Percentiles rank a stretch among this genome's conserved stretches.
phyloP scores from a whole-genome alignment of 2,797 vertebrate genomes.

The Columba guinea region DNA sequence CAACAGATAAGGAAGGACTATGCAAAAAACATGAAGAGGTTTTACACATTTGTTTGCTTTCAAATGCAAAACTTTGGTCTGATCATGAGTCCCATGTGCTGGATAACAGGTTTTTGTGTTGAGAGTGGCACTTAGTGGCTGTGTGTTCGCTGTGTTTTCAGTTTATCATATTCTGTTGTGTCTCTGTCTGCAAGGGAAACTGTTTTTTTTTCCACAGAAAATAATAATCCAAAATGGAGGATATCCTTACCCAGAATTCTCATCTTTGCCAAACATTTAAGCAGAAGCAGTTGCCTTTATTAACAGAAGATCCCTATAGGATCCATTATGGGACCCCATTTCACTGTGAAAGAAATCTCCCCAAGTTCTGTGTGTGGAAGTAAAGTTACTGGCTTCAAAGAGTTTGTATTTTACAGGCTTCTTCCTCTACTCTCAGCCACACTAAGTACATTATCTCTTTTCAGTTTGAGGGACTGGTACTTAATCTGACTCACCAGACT shows the following conservation, averaged over 20 bases:
- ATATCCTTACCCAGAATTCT: neutral
- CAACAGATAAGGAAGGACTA: neutral
- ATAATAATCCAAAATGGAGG: neutral
- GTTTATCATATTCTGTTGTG: neutral
- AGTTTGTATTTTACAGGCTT: neutral
- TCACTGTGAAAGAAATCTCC: neutral
- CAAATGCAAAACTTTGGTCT: neutral
- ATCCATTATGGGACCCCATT: neutral
- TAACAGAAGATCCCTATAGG: neutral
- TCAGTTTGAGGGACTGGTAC: neutral
- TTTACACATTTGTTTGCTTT: neutral
- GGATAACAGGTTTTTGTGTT: neutral
- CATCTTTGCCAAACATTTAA: neutral
- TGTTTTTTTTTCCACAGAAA: neutral
- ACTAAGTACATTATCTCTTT: accelerated
- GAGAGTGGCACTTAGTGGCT: neutral
- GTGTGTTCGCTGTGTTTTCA: neutral
- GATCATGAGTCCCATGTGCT: neutral
- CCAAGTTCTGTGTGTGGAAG: neutral
- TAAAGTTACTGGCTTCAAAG: neutral
- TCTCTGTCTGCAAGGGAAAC: neutral
- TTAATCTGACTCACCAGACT: neutral
- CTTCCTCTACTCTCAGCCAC: neutral
- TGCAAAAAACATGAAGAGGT: neutral
- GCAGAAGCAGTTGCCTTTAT: neutral